phyloP scores from a whole-genome alignment of 2,888 invertebrate species.

The Diarsia mendica region DNA sequence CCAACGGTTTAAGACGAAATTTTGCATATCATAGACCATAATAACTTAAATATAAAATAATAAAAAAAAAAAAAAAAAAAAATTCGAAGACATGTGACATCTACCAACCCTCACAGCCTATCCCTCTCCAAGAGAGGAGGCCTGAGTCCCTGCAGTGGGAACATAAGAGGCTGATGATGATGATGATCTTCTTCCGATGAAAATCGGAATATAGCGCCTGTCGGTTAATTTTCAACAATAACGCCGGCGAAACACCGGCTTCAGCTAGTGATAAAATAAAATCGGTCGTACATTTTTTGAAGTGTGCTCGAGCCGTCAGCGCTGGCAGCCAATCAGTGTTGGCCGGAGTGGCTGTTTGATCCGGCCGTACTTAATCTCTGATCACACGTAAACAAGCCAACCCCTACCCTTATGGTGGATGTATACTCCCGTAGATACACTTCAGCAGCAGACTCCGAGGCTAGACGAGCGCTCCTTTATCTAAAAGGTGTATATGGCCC shows the following conservation, averaged over 20 bases:
- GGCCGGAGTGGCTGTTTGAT: conserved; percentile 63
- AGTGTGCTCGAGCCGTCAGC: conserved; percentile 50
- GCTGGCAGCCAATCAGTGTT: conserved; percentile 64
- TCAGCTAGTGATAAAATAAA: conserved; percentile 32
- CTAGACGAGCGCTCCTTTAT: no score
- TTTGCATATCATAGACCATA: neutral
- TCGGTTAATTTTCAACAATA: neutral
- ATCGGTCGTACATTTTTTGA: conserved; percentile 49
- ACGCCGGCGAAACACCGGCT: no score
- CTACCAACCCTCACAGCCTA: no score
- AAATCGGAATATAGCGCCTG: neutral
- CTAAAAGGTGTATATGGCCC: no score
- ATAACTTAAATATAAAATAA: no score
- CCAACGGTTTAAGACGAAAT: neutral
- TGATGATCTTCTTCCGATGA: no score
- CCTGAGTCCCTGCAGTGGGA: no score
- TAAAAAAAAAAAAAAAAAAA: no score
- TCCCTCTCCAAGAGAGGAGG: no score
- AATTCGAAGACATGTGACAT: no score
- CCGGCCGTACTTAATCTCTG: conserved; percentile 68
- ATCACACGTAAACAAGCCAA: conserved; percentile 61
- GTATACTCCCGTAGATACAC: neutral
- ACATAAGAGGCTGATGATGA: no score
- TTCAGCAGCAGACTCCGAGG: no score
- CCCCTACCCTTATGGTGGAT: conserved; percentile 16